phyloP scores from a whole-genome alignment of 2,888 invertebrate genomes.

The Theretra japonica region DNA sequence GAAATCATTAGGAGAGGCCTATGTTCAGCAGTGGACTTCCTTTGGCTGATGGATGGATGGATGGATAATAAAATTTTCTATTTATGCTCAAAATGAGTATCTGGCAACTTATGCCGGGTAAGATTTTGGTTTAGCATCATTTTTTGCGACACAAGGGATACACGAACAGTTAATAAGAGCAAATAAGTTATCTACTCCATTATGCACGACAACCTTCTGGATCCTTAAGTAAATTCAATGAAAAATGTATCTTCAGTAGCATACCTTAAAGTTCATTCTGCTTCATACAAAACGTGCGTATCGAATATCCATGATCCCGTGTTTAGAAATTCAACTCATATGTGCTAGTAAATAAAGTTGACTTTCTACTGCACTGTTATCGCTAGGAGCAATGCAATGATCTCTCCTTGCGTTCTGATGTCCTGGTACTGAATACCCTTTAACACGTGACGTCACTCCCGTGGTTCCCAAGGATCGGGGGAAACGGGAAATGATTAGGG shows the following conservation, averaged over 20 bases:
- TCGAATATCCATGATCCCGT: background rate
- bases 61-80: too few relatives aligned
- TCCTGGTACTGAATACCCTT: conserved; percentile 37
- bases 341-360: background rate
- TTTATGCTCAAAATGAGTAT: too few relatives aligned
- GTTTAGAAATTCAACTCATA: background rate
- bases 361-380: background rate
- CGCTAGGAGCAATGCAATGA: background rate
- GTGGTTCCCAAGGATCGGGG: conserved; percentile 18
- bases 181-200: background rate
- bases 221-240: background rate
- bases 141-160: background rate
- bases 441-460: conserved; percentile 27
- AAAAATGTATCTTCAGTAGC: background rate
- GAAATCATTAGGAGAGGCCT: too few relatives aligned
- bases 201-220: background rate
- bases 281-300: background rate
- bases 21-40: too few relatives aligned
- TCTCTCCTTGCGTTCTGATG: conserved; percentile 27
- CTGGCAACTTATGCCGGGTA: too few relatives aligned
- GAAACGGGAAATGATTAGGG: conserved; percentile 22
- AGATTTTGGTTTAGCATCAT: background rate
- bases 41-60: too few relatives aligned
- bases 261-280: background rate
- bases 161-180: too few relatives aligned